phyloP scores from a whole-genome alignment of 2,888 invertebrate genomes.

The Ommatoiulus sabulosus region DNA sequence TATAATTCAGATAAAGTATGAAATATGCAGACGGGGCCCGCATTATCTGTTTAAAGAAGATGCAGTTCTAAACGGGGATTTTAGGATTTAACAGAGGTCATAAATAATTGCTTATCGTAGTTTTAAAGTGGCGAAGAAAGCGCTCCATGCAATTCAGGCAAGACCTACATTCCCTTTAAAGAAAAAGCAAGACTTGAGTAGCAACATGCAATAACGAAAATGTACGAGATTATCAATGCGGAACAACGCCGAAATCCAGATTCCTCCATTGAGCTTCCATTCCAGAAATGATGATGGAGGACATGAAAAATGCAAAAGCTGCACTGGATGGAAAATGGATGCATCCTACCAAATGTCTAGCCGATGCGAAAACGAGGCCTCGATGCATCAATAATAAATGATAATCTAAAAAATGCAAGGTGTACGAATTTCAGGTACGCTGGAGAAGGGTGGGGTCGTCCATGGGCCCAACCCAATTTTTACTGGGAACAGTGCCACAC shows the following conservation, averaged over 20 bases:
- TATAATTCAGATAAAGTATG: neutral
- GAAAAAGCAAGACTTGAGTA: neutral
- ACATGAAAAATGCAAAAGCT: neutral
- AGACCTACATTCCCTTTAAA: neutral
- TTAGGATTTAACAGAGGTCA: slow-evolving; percentile 16
- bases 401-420: neutral
- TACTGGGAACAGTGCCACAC: slow-evolving; percentile 29
- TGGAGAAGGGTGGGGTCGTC: slow-evolving; percentile 16
- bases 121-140: neutral
- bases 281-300: slow-evolving; percentile 19
- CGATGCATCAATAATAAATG: slow-evolving; percentile 5
- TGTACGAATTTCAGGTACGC: slow-evolving; percentile 1
- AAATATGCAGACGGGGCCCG: neutral
- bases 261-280: neutral
- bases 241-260: neutral
- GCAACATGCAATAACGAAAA: neutral
- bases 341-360: neutral
- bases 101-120: slow-evolving; percentile 9
- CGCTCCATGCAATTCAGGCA: neutral
- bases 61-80: neutral
- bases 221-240: neutral
- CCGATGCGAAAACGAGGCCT: too few species aligned
- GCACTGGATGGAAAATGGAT: neutral
- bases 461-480: slow-evolving; percentile 26
- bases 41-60: neutral